Base-by-base conservation (phyloP, 2,888 invertebrate species). In the Agrochola circellaris region DNA sequence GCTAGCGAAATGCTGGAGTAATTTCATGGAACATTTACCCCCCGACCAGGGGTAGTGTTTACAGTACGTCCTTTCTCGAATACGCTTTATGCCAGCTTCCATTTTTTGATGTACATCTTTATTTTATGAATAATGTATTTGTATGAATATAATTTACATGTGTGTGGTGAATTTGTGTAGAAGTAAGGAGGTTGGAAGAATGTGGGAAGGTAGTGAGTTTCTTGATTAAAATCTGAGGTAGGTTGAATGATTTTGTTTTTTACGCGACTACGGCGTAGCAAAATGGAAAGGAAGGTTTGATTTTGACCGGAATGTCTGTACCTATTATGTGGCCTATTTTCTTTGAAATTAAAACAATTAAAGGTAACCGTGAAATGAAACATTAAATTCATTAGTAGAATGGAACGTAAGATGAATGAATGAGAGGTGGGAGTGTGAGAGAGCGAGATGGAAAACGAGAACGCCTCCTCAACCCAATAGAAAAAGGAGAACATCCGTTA, bases 1-100 rank as follows among this genome's bases (percentile, higher is more conserved):
- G 87, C 87, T 88, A 90, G 91, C 93, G 93, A 94, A 94, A 94
- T 91, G 93, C 92, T 92, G 91, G 93, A 92, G 94, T 95, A 95
- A 95, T 95, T 95, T 95, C 94, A 95, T 94, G 95, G 94, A 91
- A 94, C 94, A 95, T 95, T 95, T 93, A 93, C 93, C 90, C 90
- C 91, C 86, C 75, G 93, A 91, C 88, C 93, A 92, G 91, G 92
- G 93, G 92, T 92, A 93, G 90, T 94, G 93, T 94, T 94, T 95
- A 93, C 93, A 78, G 82, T 79, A 77, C 75, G 84, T 87, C 79
- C 75, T 75, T 77, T 78, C 61, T 89, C 83, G 88, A 89, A 88
- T 86, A 81, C 77, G 84, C 72, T 86, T 86, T 84, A 88, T 82
- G 75, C 83, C 82, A 84, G 84, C 81, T 84, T 81, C 75, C 76